These are phyloP conservation scores for Lithophane leautieri DNA, from an alignment of 2,888 invertebrate genomes.

Conservation along the genomic window DNA sequence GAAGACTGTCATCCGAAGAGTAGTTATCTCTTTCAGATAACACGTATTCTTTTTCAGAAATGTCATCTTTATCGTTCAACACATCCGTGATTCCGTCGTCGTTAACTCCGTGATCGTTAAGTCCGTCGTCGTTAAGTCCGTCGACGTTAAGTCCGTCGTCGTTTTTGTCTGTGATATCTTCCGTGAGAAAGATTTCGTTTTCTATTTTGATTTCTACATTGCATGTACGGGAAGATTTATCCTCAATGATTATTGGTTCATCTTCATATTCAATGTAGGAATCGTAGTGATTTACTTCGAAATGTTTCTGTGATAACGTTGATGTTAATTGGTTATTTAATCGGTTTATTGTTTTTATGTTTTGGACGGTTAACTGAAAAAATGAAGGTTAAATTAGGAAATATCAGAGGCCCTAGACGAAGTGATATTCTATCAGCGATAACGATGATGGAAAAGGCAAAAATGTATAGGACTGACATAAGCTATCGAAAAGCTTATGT, in stretches of 20 bases:
- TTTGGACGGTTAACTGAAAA: slow-evolving; percentile 77
- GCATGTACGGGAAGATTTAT: slow-evolving; percentile 33
- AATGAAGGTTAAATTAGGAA: background rate
- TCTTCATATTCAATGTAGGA: slow-evolving; percentile 52
- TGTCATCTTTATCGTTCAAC: slow-evolving; percentile 23
- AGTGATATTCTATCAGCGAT: no score
- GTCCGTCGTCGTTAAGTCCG: slow-evolving; percentile 11
- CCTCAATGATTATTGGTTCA: background rate
- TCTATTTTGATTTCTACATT: slow-evolving; percentile 65
- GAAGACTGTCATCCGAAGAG: slow-evolving; percentile 79
- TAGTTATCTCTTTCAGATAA: slow-evolving; percentile 63
- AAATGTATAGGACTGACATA: no score
- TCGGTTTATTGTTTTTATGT: slow-evolving; percentile 75
- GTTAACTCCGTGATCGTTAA: slow-evolving; percentile 1
- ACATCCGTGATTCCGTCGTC: slow-evolving; percentile 13
- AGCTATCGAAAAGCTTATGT: no score
- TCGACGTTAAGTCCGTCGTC: slow-evolving; percentile 25
- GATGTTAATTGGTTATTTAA: slow-evolving; percentile 71
- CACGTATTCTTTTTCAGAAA: slow-evolving; percentile 21
- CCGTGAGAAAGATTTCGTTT: slow-evolving; percentile 65
- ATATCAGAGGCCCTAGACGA: background rate
- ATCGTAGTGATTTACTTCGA: slow-evolving; percentile 69
- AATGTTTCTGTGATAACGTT: slow-evolving; percentile 61
- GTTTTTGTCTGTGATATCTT: slow-evolving; percentile 45
- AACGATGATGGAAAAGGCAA: no score